These are phyloP conservation scores for Zaprionus ornatus DNA, from an alignment of 1,140 invertebrate species.

Conservation along the genomic window DNA sequence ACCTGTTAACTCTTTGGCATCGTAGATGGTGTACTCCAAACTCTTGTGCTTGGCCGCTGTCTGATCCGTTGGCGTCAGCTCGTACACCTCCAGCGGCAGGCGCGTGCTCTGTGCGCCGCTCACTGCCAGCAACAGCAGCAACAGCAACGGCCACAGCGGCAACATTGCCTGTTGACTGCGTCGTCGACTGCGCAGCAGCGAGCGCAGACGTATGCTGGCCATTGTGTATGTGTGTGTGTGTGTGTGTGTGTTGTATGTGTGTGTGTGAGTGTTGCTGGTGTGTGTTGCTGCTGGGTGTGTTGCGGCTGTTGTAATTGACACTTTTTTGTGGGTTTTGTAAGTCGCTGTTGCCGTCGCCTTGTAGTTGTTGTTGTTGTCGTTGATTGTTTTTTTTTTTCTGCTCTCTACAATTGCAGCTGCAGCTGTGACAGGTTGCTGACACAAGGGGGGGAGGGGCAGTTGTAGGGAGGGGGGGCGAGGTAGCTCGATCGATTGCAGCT, in stretches of 20 bases:
- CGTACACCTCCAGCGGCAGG: conserved; percentile 78
- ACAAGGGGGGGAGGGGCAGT: no score
- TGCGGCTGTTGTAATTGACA: conserved; percentile 53
- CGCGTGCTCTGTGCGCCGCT: conserved; percentile 64
- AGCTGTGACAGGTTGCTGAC: not conserved
- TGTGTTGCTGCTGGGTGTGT: conserved; percentile 34
- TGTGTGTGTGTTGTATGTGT: conserved; percentile 25
- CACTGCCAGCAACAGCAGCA: conserved; percentile 50
- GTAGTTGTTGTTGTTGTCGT: conserved; percentile 11
- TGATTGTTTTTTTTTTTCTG: conserved; percentile 37
- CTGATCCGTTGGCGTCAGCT: conserved; percentile 66
- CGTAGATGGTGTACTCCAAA: conserved; percentile 70
- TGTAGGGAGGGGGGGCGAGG: not conserved
- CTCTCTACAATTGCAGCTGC: conserved; percentile 10
- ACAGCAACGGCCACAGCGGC: conserved; percentile 39
- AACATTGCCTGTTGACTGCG: conserved; percentile 9
- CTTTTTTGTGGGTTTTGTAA: conserved; percentile 41
- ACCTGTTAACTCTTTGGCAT: conserved; percentile 70
- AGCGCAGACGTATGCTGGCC: conserved; percentile 29
- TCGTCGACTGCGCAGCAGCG: conserved; percentile 10
- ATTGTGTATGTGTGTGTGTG: conserved; percentile 21
- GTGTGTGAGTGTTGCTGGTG: conserved; percentile 24
- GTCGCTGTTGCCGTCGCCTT: conserved; percentile 1
- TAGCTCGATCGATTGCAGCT: conserved; percentile 10
- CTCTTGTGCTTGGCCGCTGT: conserved; percentile 67